These are phyloP conservation scores for Epinephelus lanceolatus DNA, from an alignment of 2,113 vertebrate genomes.

Conservation along the genomic window DNA sequence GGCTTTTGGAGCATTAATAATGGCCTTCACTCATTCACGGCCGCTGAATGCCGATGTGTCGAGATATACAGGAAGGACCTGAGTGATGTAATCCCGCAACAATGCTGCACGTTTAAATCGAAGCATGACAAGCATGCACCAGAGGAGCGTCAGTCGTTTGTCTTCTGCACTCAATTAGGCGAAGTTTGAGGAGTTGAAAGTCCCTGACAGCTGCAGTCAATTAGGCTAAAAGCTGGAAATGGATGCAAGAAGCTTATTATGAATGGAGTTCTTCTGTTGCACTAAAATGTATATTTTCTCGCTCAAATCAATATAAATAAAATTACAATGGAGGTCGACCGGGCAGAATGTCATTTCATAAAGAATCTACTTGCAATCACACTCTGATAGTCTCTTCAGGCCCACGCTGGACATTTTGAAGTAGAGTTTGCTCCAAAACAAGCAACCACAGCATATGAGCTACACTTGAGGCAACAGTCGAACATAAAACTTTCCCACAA, in stretches of 20 bases:
- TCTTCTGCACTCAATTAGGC: constrained; percentile 40
- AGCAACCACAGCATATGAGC: constrained; percentile 49
- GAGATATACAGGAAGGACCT: constrained; percentile 21
- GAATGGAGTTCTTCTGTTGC: neutral
- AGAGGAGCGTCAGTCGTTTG: constrained; percentile 16
- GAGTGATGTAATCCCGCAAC: constrained; percentile 45
- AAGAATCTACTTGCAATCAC: constrained; percentile 25
- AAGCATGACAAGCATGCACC: constrained; percentile 21
- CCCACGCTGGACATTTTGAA: constrained; percentile 33
- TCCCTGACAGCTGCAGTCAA: constrained; percentile 35
- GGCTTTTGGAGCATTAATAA: constrained; percentile 55
- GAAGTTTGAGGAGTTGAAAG: constrained; percentile 26
- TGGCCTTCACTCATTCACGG: constrained; percentile 21
- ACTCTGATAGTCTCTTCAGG: constrained; percentile 34
- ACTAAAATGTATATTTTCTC: constrained; percentile 5
- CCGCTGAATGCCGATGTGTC: constrained; percentile 34
- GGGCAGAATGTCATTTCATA: constrained; percentile 3
- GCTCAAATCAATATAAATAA: constrained; percentile 22
- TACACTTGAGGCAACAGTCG: constrained; percentile 46
- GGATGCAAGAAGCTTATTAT: neutral
- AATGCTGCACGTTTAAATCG: constrained; percentile 34
- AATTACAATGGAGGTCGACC: neutral
- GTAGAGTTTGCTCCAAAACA: constrained; percentile 44
- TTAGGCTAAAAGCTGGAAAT: constrained; percentile 22
- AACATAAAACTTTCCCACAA: constrained; percentile 62